Percentiles rank a stretch among this genome's conserved stretches.
Conservation (phyloP, 2,888 invertebrate genomes). For the Megastigmus dorsalis region DNA sequence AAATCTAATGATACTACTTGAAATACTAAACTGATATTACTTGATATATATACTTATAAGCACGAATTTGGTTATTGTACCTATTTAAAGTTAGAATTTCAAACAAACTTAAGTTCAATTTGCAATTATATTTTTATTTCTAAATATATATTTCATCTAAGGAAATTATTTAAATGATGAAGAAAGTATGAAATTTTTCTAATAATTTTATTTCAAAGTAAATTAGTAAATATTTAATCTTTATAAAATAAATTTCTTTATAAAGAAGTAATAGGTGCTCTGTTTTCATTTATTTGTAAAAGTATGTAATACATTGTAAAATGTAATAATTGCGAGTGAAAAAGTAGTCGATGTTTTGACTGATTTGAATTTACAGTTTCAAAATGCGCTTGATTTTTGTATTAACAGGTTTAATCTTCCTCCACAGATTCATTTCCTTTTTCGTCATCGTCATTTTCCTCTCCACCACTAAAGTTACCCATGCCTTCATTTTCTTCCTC, state of each 20-base stretch:
- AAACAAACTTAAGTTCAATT: too few relatives aligned
- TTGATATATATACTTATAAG: too few relatives aligned
- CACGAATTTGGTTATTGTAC: too few relatives aligned
- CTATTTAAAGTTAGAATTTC: too few relatives aligned
- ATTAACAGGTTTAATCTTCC: constrained; percentile 63
- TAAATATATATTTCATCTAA: too few relatives aligned
- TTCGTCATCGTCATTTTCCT: constrained; percentile 70
- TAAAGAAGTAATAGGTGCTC: constrained; percentile 15
- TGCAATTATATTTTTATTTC: too few relatives aligned
- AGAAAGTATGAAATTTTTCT: constrained; percentile 31
- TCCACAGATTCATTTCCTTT: constrained; percentile 66
- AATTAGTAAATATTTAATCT: constrained; percentile 32
- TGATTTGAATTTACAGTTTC: constrained; percentile 12
- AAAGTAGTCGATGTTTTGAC: constrained; percentile 46
- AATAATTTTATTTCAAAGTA: constrained; percentile 40
- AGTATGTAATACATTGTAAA: constrained; percentile 45
- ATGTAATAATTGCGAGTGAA: constrained; percentile 38
- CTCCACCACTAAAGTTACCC: constrained; percentile 75
- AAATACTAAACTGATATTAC: too few relatives aligned
- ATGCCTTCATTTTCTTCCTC: constrained; percentile 85
- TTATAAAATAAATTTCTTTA: constrained; percentile 33
- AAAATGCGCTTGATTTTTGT: constrained; percentile 24
- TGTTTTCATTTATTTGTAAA: constrained; percentile 52
- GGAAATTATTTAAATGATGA: too few relatives aligned
- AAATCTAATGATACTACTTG: not conserved